phyloP scores from a whole-genome alignment of 2,888 invertebrate genomes.

The Erebia palarica region DNA sequence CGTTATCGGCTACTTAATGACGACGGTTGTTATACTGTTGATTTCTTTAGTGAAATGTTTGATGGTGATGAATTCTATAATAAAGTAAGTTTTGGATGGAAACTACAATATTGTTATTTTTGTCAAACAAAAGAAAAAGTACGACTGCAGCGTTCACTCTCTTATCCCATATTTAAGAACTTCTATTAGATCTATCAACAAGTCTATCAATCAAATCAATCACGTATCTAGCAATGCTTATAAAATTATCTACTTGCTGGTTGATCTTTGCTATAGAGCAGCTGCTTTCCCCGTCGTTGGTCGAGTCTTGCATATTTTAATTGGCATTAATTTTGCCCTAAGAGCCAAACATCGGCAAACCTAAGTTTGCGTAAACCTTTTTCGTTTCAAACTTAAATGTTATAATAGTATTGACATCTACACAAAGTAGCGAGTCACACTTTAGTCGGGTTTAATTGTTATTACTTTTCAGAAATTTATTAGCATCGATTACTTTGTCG shows the following conservation, averaged over 20 bases:
- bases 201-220: no score
- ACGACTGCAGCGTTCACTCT: neutral
- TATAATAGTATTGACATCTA: neutral
- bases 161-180: neutral
- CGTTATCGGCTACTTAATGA: constrained; percentile 32
- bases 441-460: neutral
- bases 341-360: no score
- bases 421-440: constrained; percentile 1
- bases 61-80: neutral
- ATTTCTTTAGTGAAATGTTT: constrained; percentile 27
- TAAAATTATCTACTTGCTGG: no score
- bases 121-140: neutral
- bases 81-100: neutral
- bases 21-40: constrained; percentile 18
- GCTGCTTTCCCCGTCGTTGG: no score
- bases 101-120: neutral
- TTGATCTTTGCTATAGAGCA: no score
- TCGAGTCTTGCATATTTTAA: no score
- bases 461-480: constrained; percentile 19
- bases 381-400: neutral
- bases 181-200: neutral
- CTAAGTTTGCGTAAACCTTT: no score
- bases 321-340: no score
- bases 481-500: constrained; percentile 14
- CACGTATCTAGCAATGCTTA: no score